Evolutionary conservation across 2,888 invertebrate species (phyloP), one percentile per base, ranked within the genome.

Genomic region (Anthrax anthrax): DNA sequence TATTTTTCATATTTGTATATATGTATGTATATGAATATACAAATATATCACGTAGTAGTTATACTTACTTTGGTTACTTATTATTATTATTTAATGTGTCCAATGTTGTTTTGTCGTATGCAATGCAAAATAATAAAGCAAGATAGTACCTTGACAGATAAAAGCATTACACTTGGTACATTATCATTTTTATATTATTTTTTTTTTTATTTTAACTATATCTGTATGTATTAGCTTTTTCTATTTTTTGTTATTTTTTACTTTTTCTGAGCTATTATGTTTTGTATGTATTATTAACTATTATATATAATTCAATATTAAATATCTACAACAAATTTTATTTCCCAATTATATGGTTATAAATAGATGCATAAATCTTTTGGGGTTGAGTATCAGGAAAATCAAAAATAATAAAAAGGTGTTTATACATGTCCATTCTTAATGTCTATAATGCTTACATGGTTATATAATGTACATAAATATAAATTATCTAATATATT

Each of bases 341-440:
- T 39, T 44, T 27, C 44, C 39, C 29, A 44, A 44, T 44, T 44
- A 44, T 37, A 44, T 39, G 44, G 41, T 46, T 46, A 46, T 46
- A 46, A 46, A 46, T 46, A 42, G 46, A 37, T 38, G 40, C 46
- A 46, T 46, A 46, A 46, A 46, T 46, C 46, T 32, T 32, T 32
- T 40, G 16, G 12, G 18, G 46, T 37, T 29, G 18, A 37, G 39
- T 46, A 46, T 45, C 42, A 32, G 23, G 37, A 32, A 42, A 46
- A 44, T 32, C 29, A 44, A 18, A 46, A 41, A 46, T 46, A 46
- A 46, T 46, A 12, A 42, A 46, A 42, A 46, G 46, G 46, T 46
- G 46, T 46, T 46, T 46, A 42, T 42, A 42, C 42, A 42, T 44
- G 39, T 44, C 44, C 44, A 44, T 44, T 44, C 27, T 39, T 29